These are phyloP conservation scores for Drosophila ochracea DNA, from an alignment of 2,888 invertebrate genomes.

Conservation along the genomic window DNA sequence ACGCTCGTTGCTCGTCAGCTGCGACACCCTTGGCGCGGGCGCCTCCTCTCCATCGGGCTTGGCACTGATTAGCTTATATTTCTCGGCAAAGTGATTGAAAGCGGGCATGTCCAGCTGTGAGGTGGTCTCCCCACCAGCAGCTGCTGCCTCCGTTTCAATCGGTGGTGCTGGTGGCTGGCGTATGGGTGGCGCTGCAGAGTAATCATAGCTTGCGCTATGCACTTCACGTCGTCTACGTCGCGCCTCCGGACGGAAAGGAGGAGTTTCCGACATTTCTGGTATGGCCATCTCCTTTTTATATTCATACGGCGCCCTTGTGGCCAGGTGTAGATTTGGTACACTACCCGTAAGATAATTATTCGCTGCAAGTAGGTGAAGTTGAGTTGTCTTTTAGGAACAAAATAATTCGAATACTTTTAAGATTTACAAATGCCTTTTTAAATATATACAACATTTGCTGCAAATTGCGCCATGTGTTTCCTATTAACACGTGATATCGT, in stretches of 20 bases:
- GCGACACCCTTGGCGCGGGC: constrained; percentile 4
- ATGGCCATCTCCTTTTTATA: constrained; percentile 24
- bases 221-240: constrained; percentile 50
- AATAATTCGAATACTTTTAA: background rate
- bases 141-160: constrained; percentile 8
- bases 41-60: constrained; percentile 23
- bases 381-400: background rate
- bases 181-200: constrained; percentile 53
- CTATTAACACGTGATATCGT: constrained; percentile 1
- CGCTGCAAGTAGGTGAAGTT: constrained; percentile 19
- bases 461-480: background rate
- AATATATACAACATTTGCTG: background rate
- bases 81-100: constrained; percentile 72
- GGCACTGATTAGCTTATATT: constrained; percentile 58
- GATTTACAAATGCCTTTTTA: background rate
- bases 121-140: constrained; percentile 1
- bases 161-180: constrained; percentile 69
- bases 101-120: constrained; percentile 60
- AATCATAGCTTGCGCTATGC: constrained; percentile 55
- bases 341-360: constrained; percentile 60
- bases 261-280: constrained; percentile 31
- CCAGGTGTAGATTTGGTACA: constrained; percentile 59
- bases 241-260: constrained; percentile 30
- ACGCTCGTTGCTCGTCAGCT: constrained; percentile 38
- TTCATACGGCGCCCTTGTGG: constrained; percentile 19